Percentiles rank a stretch among this genome's conserved stretches.
Conservation (phyloP, 35 echinoderm and acorn worm species). For the Amphiura filiformis region DNA sequence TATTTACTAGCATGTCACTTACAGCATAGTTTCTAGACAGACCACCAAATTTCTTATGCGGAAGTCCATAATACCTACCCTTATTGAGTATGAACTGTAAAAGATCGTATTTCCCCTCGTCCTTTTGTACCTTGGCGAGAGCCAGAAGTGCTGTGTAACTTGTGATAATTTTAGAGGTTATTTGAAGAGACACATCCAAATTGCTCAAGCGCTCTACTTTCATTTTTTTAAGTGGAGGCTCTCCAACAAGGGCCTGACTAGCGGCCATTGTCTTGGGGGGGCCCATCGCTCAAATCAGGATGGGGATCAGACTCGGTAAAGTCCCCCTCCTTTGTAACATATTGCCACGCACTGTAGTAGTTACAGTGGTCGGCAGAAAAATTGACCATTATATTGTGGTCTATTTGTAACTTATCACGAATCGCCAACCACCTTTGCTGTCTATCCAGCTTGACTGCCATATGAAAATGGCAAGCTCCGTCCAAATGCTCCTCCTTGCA, state of each 20-base stretch:
- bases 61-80: not conserved
- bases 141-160: not conserved
- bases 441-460: not conserved
- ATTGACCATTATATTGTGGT: not conserved
- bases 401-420: not conserved
- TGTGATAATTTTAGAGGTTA: constrained; percentile 3
- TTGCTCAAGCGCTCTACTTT: not conserved
- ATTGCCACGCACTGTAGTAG: constrained; percentile 22
- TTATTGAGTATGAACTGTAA: constrained; percentile 31
- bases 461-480: constrained; percentile 7
- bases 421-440: not conserved
- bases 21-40: not conserved
- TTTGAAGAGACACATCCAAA: not conserved
- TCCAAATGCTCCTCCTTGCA: not conserved
- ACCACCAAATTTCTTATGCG: not conserved
- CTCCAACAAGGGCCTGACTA: not conserved
- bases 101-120: not conserved
- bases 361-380: not conserved
- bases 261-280: not conserved
- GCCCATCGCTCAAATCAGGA: not conserved
- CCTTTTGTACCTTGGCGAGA: constrained; percentile 11
- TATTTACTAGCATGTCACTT: not conserved
- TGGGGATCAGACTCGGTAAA: not conserved
- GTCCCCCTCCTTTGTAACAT: not conserved
- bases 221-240: not conserved